Percentiles rank a stretch among this genome's conserved stretches.
phyloP scores from a whole-genome alignment of 2,113 vertebrate species.

The Penelope pileata region DNA sequence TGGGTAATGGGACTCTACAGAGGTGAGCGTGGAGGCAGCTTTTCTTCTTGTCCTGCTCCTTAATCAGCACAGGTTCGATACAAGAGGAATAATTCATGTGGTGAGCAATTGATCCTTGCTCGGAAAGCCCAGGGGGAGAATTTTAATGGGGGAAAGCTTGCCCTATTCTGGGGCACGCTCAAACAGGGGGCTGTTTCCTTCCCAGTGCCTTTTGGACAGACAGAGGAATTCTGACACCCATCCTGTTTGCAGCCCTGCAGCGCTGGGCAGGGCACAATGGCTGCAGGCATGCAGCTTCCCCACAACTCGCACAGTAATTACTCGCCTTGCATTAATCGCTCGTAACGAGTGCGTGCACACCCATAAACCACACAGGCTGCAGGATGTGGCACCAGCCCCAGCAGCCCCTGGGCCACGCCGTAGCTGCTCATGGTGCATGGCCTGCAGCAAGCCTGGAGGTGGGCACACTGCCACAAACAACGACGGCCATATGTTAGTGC shows the following conservation, averaged over 20 bases:
- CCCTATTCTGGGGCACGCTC: neutral
- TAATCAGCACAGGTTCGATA: constrained; percentile 16
- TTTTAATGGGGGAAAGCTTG: neutral
- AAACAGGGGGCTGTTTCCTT: rapidly evolving
- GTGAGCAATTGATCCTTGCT: constrained; percentile 27
- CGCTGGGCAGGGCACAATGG: neutral
- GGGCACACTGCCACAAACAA: neutral
- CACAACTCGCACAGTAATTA: neutral
- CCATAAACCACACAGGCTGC: neutral
- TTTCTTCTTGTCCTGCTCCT: neutral
- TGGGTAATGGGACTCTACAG: neutral
- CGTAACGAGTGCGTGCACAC: constrained; percentile 25
- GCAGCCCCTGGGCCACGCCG: neutral
- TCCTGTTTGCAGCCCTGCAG: neutral
- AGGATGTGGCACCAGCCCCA: rapidly evolving
- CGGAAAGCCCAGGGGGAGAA: neutral
- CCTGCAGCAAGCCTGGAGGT: neutral
- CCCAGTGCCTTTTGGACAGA: neutral
- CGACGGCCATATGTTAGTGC: neutral
- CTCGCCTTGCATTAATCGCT: constrained; percentile 38
- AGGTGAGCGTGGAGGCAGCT: neutral
- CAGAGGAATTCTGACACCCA: neutral
- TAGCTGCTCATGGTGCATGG: no score
- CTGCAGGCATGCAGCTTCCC: neutral
- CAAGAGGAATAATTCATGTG: constrained; percentile 26